Evolutionary conservation across 2,113 vertebrate genomes (phyloP), one percentile per base, ranked within the genome.

Genomic region (Clarias macrocephalus): DNA sequence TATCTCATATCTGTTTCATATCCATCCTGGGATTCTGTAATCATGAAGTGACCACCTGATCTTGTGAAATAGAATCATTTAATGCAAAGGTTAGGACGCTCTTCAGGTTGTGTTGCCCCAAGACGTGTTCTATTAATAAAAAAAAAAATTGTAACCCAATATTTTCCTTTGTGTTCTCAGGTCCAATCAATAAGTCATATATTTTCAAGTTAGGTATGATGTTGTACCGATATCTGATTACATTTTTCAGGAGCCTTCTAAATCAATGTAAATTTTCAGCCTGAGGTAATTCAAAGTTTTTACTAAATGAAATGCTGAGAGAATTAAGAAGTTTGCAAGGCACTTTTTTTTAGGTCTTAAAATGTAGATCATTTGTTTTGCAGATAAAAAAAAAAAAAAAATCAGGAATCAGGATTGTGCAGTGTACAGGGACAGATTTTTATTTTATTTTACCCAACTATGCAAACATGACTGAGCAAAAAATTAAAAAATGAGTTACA

Each of bases 211-310:
- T 33, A 72, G 23, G 59, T 68, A 57, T 30, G 62, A 68, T 68
- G 48, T 30, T 57, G 70, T 56, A 66, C 66, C 66, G 30, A 13
- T 83, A 70, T 57, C 65, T 84, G 52, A 70, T 66, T 83, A 37
- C 52, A 8, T 9, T 52, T 48, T 62, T 42, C 30, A 87, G 88
- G 54, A 90, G 62, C 89, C 80, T 91, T 77, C 88, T 33, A 70
- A 83, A 85, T 91, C 23, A 88, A 92, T 79, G n/a, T 28, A 28
- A 79, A 28, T 28, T n/a, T 56, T 15, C 75, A 79, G 75, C 7
- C 52, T 79, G 52, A 54, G 48, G 48, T 77, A 16, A 54, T 54
- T 76, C 11, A 54, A 54, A 54, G 21, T 76, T 76, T 52, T 12
- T 54, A 48, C 25, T 28, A 56, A 77, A 77, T 19, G 7, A 77